Base-by-base conservation (phyloP, 2,797 vertebrate species). In the Melanotaenia trifasciata region DNA sequence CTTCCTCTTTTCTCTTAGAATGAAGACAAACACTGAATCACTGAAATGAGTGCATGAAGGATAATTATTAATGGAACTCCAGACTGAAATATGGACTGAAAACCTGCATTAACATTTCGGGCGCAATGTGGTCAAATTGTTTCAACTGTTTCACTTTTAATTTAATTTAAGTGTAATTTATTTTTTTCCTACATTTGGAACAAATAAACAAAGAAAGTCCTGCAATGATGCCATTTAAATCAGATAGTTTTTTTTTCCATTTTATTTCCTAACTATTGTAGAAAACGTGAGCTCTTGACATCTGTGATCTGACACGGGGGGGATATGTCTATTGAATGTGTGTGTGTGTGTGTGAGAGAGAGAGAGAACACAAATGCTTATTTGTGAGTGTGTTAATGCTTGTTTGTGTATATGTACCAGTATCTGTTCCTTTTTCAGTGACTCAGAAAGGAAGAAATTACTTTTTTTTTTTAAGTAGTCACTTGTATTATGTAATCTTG, bases 131-230 rank as follows among this genome's bases (percentile, higher is more conserved):
- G 88, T 91, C 84, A 79, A 90, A 92, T 86, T 32, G 72, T 90
- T 90, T 91, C 71, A 90, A 79, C 54, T 85, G 67, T 85, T 92
- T 92, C 90, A 89, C 84, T 93, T 93, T 93, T 93, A 94, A 94
- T 92, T 93, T 93, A 93, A 93, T 94, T 92, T 92, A 94, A 94
- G 81, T 93, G 81, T 93, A 91, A 93, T 93, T 92, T 92, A 89
- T 92, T 90, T 12, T 92, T 88, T 90, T 80, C 83, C 80, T 79
- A 59, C 85, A 83, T 85, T 80, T 86, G 91, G 88, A 93, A 91
- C 84, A 90, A 91, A 91, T 89, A 89, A 92, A 91, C 81, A 80
- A 85, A 84, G 77, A 92, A 91, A 86, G 89, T 89, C 73, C 75
- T 61, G 61, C 43, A 10, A 73, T 32, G 75, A 88, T 84, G 88